These are phyloP conservation scores for Nycticebus coucang DNA, from an alignment of 2,113 vertebrate species.

Conservation along the genomic window DNA sequence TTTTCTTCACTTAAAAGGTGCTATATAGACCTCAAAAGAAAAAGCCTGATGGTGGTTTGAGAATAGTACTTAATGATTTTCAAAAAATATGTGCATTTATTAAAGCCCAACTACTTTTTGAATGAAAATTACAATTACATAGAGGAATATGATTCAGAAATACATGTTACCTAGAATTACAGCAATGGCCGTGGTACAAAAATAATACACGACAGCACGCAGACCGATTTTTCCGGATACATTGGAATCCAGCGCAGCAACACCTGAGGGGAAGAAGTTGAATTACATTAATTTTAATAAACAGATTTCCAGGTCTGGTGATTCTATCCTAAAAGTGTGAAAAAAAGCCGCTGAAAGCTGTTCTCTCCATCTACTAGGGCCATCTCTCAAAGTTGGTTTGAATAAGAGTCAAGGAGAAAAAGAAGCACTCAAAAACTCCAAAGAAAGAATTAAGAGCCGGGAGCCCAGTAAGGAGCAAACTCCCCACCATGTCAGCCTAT, in stretches of 20 bases:
- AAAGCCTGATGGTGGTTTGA: not conserved
- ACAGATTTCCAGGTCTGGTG: not conserved
- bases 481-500: not conserved
- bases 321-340: not conserved
- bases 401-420: not conserved
- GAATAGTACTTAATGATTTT: not conserved
- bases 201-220: constrained; percentile 94
- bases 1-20: constrained; percentile 32
- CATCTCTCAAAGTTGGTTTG: not conserved
- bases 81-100: not conserved
- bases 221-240: constrained; percentile 97
- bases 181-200: constrained; percentile 95
- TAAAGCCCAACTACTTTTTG: constrained; percentile 29
- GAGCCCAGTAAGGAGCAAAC: not conserved
- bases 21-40: not conserved
- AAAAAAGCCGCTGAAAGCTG: not conserved
- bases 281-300: not conserved
- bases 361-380: not conserved
- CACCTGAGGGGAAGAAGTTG: constrained; percentile 85
- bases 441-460: not conserved
- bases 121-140: not conserved
- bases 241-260: constrained; percentile 95
- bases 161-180: constrained; percentile 92
- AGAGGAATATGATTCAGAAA: constrained; percentile 26
- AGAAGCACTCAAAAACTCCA: not conserved